Conservation (phyloP, 2,888 invertebrate species). For the Pharmacophagus antenor region DNA sequence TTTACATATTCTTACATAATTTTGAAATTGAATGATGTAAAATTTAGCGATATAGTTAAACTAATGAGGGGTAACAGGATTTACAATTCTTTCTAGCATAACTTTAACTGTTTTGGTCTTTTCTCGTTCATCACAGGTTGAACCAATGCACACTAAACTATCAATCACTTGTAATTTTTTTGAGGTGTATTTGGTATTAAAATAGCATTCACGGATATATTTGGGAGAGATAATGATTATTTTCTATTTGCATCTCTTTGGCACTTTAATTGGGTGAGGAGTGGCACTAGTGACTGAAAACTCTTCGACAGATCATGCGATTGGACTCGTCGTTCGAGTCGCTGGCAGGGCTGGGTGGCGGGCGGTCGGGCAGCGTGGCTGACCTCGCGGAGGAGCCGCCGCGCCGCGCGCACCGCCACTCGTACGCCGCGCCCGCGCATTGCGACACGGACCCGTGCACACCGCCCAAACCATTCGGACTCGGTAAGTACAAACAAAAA, state of each 20-base stretch:
- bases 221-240: neutral
- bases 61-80: neutral
- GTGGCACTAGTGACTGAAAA: neutral
- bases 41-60: too few species aligned
- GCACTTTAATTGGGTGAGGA: neutral
- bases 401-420: slow-evolving; percentile 71
- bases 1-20: too few species aligned
- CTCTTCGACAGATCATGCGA: slow-evolving; percentile 85
- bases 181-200: neutral
- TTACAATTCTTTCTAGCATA: neutral
- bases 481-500: slow-evolving; percentile 83
- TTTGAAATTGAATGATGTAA: too few species aligned
- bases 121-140: neutral
- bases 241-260: neutral
- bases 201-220: neutral
- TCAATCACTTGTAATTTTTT: neutral
- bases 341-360: slow-evolving; percentile 82
- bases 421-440: slow-evolving; percentile 78
- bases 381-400: slow-evolving; percentile 87
- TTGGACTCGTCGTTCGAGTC: slow-evolving; percentile 91
- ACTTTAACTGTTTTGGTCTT: neutral
- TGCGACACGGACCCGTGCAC: slow-evolving; percentile 78
- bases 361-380: slow-evolving; percentile 91
- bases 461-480: slow-evolving; percentile 89
- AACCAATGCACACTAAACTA: neutral